Conservation (phyloP, 2,113 vertebrate species). For the Girardinichthys multiradiatus region DNA sequence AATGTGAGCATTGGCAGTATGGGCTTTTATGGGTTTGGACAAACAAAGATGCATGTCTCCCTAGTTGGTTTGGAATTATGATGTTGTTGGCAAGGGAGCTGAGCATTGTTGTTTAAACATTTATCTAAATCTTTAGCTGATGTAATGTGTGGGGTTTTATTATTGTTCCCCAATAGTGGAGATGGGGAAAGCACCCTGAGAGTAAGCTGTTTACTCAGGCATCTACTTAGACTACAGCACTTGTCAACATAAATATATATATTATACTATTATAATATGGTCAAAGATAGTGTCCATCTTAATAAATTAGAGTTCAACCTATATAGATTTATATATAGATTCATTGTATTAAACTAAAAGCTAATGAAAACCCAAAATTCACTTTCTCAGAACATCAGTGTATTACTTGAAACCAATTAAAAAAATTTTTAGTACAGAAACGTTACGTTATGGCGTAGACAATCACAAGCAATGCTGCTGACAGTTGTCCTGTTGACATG, state of each 20-base stretch:
- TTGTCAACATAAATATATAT: neutral
- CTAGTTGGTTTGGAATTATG: slow-evolving; percentile 35
- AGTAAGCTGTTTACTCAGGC: neutral
- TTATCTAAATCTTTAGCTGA: slow-evolving; percentile 49
- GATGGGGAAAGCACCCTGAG: neutral
- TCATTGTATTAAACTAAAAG: too few relatives aligned
- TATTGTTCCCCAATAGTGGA: neutral
- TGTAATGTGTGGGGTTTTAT: slow-evolving; percentile 39
- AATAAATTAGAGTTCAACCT: neutral
- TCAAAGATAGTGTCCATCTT: neutral
- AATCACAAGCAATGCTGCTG: too few relatives aligned
- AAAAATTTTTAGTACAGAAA: too few relatives aligned
- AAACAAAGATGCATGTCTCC: slow-evolving; percentile 36
- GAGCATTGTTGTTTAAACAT: slow-evolving; percentile 38
- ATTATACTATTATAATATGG: neutral
- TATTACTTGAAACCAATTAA: too few relatives aligned
- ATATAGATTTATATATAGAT: too few relatives aligned
- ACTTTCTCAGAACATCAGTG: too few relatives aligned
- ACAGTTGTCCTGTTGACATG: too few relatives aligned
- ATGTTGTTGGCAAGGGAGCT: slow-evolving; percentile 39
- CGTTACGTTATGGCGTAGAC: too few relatives aligned
- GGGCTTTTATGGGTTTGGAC: slow-evolving; percentile 38
- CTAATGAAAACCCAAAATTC: too few relatives aligned
- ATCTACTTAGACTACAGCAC: neutral
- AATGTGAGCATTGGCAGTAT: slow-evolving; percentile 23